A percentile compares a stretch with the other conserved stretches of the same genome.
Evolutionary conservation across 1,140 invertebrate species (phyloP).

Genomic region (Brachionus angularis): DNA sequence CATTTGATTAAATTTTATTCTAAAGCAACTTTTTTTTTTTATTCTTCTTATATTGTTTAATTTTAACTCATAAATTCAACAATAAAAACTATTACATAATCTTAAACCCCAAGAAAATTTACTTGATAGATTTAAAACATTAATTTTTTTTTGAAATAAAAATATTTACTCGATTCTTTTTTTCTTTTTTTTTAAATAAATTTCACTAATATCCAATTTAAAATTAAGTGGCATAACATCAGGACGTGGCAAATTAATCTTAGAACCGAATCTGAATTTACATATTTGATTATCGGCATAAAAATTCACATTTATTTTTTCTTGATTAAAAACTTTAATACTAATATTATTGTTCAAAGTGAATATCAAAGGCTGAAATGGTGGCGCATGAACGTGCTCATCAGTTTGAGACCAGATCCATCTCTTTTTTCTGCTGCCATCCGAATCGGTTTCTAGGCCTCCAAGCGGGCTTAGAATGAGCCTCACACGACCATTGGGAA

Average conservation of each 20-base stretch:
- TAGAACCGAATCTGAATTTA: constrained; percentile 54
- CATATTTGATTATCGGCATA: constrained; percentile 49
- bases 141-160: not conserved
- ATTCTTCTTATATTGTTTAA: too few species aligned
- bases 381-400: constrained; percentile 55
- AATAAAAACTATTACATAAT: too few species aligned
- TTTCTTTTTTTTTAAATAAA: constrained; percentile 10
- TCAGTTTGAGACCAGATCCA: constrained; percentile 51
- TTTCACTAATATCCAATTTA: not conserved
- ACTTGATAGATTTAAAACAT: too few species aligned
- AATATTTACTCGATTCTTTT: constrained; percentile 17
- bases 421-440: constrained; percentile 48
- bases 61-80: too few species aligned
- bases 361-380: constrained; percentile 55
- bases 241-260: constrained; percentile 49
- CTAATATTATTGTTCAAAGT: constrained; percentile 50
- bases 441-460: constrained; percentile 51
- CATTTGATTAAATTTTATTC: too few species aligned
- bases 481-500: constrained; percentile 50
- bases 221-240: constrained; percentile 1
- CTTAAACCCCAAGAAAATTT: too few species aligned
- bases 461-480: constrained; percentile 52
- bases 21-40: too few species aligned
- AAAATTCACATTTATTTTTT: constrained; percentile 52
- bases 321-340: constrained; percentile 52